phyloP scores from a whole-genome alignment of 2,113 vertebrate genomes.

The Cyphomyrus discorhynchus region DNA sequence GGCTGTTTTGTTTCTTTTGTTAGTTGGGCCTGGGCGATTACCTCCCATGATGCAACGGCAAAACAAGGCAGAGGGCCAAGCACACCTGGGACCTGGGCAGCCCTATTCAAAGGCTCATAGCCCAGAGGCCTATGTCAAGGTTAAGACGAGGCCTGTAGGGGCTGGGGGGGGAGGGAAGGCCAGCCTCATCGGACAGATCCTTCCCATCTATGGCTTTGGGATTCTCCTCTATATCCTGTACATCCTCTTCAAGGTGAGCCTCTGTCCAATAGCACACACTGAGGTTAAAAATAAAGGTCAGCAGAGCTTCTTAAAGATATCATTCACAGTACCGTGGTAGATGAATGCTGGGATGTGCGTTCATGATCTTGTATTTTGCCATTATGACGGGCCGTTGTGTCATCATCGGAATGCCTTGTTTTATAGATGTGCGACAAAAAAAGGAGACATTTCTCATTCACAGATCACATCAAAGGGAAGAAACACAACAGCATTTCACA shows the following conservation, averaged over 20 bases:
- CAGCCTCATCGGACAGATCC: constrained; percentile 90
- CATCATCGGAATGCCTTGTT: background rate
- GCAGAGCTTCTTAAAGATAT: background rate
- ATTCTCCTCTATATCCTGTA: constrained; percentile 94
- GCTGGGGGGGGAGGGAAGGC: constrained; percentile 57
- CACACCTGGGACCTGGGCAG: constrained; percentile 42
- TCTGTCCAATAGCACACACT: background rate
- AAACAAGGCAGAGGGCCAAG: constrained; percentile 44
- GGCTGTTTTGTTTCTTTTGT: constrained; percentile 10
- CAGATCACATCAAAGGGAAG: constrained; percentile 83
- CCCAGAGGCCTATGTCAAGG: constrained; percentile 70
- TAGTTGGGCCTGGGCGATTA: constrained; percentile 64
- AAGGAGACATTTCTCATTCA: constrained; percentile 31
- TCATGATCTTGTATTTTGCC: background rate
- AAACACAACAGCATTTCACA: constrained; percentile 52
- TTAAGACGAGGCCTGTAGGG: constrained; percentile 61
- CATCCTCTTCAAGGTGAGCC: constrained; percentile 87
- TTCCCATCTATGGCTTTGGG: constrained; percentile 93
- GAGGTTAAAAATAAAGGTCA: background rate
- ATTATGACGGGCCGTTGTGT: background rate
- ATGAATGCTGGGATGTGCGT: background rate
- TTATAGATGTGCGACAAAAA: background rate
- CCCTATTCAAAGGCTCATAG: constrained; percentile 71
- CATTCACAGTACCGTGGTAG: background rate
- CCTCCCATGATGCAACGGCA: constrained; percentile 69